phyloP scores from a whole-genome alignment of 2,797 vertebrate species.

The Fistularia tabacaria region DNA sequence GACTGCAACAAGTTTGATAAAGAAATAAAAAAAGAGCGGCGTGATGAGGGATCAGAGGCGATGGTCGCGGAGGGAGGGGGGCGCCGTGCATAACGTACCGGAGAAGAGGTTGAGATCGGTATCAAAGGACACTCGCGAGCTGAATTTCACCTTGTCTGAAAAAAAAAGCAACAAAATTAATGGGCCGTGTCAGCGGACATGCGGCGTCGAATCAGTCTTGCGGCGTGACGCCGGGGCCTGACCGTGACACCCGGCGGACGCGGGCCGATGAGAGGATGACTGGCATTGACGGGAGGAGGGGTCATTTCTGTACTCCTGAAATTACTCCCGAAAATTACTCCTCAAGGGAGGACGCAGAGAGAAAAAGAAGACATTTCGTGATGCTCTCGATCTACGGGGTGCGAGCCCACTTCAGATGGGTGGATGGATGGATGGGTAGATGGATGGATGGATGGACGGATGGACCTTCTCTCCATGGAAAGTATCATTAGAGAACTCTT shows the following conservation, averaged over 20 bases:
- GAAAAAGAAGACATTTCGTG: slow-evolving; percentile 3
- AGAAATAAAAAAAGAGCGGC: slow-evolving; percentile 32
- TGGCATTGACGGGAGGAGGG: too few species aligned
- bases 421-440: too few species aligned
- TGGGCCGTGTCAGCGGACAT: slow-evolving; percentile 39
- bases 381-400: background rate
- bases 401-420: background rate
- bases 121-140: slow-evolving; percentile 36
- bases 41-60: slow-evolving; percentile 36
- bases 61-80: slow-evolving; percentile 26
- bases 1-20: slow-evolving; percentile 7
- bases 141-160: slow-evolving; percentile 51
- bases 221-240: slow-evolving; percentile 23
- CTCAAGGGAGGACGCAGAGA: slow-evolving; percentile 21
- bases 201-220: slow-evolving; percentile 27
- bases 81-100: too few species aligned
- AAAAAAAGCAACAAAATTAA: slow-evolving; percentile 34
- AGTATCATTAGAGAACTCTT: too few species aligned
- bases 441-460: background rate
- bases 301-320: background rate
- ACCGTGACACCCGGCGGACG: slow-evolving; percentile 28
- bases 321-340: slow-evolving; percentile 28
- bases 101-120: slow-evolving; percentile 16
- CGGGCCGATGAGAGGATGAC: too few species aligned
- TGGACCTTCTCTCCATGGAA: too few species aligned